Conservation (phyloP, 2,888 invertebrate species). For the Lomographa bimaculata region DNA sequence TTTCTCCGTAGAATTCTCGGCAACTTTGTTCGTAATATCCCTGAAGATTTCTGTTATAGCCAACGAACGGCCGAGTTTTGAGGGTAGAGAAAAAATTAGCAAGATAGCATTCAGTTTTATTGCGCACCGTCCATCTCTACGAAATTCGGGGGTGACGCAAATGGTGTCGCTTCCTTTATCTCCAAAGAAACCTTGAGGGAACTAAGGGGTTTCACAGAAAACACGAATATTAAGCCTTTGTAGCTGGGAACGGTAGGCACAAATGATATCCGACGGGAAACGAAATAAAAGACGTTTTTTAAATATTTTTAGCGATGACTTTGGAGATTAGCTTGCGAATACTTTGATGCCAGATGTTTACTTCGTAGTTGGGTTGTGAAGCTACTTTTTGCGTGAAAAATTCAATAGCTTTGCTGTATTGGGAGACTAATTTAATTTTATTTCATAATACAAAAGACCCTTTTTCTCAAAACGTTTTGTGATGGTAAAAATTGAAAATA, state of each 20-base stretch:
- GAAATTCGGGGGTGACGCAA: constrained; percentile 61
- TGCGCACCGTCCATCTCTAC: constrained; percentile 55
- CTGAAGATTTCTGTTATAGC: constrained; percentile 43
- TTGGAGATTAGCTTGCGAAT: constrained; percentile 14
- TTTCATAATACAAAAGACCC: too few species aligned
- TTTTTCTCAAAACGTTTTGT: too few species aligned
- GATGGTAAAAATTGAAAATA: too few species aligned
- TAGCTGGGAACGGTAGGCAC: constrained; percentile 17
- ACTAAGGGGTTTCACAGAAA: constrained; percentile 31
- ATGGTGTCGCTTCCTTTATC: constrained; percentile 55
- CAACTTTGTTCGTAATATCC: constrained; percentile 48
- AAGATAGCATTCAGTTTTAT: constrained; percentile 71
- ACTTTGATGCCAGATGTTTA: constrained; percentile 9
- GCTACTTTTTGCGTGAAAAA: too few species aligned
- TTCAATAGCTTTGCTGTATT: too few species aligned
- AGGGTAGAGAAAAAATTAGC: constrained; percentile 62
- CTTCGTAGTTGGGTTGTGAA: too few species aligned
- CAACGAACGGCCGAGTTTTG: constrained; percentile 41
- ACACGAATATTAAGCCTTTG: constrained; percentile 24
- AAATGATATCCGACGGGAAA: constrained; percentile 20
- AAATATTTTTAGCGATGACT: constrained; percentile 16
- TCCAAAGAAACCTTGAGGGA: constrained; percentile 34
- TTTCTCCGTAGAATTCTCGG: constrained; percentile 39
- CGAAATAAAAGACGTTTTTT: constrained; percentile 17
- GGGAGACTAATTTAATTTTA: too few species aligned